A percentile compares a stretch with the other conserved stretches of the same genome.
phyloP scores from a whole-genome alignment of 2,888 invertebrate species.

The Spodoptera picta region DNA sequence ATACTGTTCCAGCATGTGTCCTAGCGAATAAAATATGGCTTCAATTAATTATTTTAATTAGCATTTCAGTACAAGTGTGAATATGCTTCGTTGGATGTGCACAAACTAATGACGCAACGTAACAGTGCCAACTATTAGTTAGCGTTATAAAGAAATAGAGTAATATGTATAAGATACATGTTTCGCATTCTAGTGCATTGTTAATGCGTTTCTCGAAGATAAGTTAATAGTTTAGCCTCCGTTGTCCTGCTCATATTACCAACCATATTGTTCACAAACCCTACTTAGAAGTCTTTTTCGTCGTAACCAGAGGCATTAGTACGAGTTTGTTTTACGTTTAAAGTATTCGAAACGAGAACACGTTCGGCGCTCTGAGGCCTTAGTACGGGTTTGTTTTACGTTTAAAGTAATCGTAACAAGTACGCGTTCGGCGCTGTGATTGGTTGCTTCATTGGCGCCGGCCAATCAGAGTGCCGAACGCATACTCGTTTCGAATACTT shows the following conservation, averaged over 20 bases:
- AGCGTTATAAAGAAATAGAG: constrained; percentile 25
- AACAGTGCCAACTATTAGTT: constrained; percentile 24
- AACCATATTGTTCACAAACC: too few relatives aligned
- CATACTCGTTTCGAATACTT: too few relatives aligned
- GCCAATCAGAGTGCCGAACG: too few relatives aligned
- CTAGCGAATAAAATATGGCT: constrained; percentile 17
- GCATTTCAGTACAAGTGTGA: constrained; percentile 26
- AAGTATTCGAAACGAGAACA: too few relatives aligned
- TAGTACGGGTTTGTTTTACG: too few relatives aligned
- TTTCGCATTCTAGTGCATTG: constrained; percentile 21
- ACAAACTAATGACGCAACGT: constrained; percentile 24
- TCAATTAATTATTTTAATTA: constrained; percentile 33
- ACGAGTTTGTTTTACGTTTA: too few relatives aligned
- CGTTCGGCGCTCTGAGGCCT: too few relatives aligned
- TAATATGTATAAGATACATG: constrained; percentile 9
- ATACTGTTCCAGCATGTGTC: constrained; percentile 4
- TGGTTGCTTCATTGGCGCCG: too few relatives aligned
- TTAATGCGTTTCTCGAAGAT: constrained; percentile 25
- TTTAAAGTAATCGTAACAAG: too few relatives aligned
- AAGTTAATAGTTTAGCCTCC: constrained; percentile 1
- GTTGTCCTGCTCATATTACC: constrained; percentile 39
- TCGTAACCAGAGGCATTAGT: too few relatives aligned
- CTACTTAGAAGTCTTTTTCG: too few relatives aligned
- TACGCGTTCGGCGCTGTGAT: too few relatives aligned
- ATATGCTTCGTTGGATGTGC: constrained; percentile 12